phyloP scores from a whole-genome alignment of 2,113 vertebrate species.

The Saimiri boliviensis region DNA sequence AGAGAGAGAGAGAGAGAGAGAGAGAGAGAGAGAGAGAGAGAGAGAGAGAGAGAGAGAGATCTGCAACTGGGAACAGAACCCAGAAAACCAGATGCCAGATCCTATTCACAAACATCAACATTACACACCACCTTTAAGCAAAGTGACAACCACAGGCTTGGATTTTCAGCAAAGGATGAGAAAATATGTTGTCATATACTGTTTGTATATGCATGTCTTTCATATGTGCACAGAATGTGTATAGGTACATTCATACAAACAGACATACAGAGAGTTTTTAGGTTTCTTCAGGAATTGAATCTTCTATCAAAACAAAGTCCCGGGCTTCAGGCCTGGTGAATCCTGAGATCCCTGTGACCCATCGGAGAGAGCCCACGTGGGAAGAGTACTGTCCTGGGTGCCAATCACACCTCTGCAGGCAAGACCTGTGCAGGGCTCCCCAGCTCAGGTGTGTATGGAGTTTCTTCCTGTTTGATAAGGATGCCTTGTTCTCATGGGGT shows the following conservation, averaged over 20 bases:
- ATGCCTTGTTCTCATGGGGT: background rate
- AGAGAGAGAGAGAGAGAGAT: too few relatives aligned
- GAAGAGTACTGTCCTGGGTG: background rate
- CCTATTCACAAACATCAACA: background rate
- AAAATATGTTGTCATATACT: background rate
- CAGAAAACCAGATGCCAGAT: background rate
- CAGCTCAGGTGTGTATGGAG: background rate
- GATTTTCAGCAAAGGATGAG: background rate
- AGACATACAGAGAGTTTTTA: background rate
- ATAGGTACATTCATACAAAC: background rate
- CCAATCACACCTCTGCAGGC: background rate
- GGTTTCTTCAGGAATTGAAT: background rate
- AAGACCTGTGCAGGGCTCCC: background rate
- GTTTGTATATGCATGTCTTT: background rate
- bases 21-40: too few relatives aligned
- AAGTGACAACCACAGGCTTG: background rate
- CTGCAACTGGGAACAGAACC: background rate
- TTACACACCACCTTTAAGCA: background rate
- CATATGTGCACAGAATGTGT: background rate
- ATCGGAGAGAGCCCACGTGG: background rate
- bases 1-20: too few relatives aligned
- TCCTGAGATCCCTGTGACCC: background rate
- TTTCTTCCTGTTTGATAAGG: background rate
- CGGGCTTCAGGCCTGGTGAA: background rate
- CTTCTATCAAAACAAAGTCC: background rate